Percentiles rank a stretch among this genome's conserved stretches.
Conservation (phyloP, 2,888 invertebrate genomes). For the Drosophila prolongata region DNA sequence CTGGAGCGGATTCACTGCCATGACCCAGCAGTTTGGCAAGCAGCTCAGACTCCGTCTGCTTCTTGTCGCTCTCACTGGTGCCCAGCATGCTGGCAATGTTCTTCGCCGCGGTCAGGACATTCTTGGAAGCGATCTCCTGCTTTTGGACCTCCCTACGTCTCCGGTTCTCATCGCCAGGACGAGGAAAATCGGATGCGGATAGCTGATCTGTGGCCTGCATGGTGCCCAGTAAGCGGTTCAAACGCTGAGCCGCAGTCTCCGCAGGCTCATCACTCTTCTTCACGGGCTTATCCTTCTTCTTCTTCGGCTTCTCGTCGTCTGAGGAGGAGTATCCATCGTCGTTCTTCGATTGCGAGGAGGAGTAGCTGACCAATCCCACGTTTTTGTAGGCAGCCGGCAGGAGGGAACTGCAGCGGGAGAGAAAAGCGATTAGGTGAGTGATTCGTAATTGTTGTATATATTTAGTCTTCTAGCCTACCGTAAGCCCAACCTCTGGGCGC, state of each 20-base stretch:
- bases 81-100: constrained; percentile 89
- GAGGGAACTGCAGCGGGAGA: constrained; percentile 37
- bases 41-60: constrained; percentile 89
- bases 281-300: constrained; percentile 61
- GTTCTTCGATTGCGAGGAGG: constrained; percentile 70
- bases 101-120: constrained; percentile 86
- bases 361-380: constrained; percentile 60
- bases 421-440: background rate
- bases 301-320: constrained; percentile 74
- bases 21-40: constrained; percentile 88
- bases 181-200: constrained; percentile 61
- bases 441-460: background rate
- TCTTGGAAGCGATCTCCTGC: constrained; percentile 62
- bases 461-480: constrained; percentile 32
- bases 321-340: constrained; percentile 72
- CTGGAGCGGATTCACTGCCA: constrained; percentile 21
- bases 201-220: constrained; percentile 80
- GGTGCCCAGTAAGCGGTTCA: constrained; percentile 82
- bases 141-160: constrained; percentile 62
- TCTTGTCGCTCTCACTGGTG: constrained; percentile 87
- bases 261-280: constrained; percentile 46
- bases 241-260: constrained; percentile 79
- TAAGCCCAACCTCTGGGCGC: constrained; percentile 45
- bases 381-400: constrained; percentile 66
- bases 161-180: constrained; percentile 77